These are phyloP conservation scores for Marmota flaviventris DNA, from an alignment of 2,113 vertebrate genomes.

Conservation along the genomic window DNA sequence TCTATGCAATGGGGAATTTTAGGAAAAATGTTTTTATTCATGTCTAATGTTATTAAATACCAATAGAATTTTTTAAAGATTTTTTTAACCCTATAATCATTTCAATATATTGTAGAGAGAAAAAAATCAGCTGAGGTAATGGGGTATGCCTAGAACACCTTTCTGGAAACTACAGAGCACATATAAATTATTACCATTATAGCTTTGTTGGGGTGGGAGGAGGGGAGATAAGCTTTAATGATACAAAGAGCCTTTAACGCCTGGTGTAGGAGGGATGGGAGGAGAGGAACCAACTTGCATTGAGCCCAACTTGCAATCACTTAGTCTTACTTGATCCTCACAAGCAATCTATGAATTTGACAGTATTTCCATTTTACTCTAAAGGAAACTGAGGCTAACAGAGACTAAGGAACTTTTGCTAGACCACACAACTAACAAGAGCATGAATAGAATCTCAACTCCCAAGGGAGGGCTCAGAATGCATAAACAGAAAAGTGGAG, in stretches of 20 bases:
- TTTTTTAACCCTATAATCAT: not conserved
- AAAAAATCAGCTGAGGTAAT: conserved; percentile 8
- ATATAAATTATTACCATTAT: not conserved
- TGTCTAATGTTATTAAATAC: conserved; percentile 17
- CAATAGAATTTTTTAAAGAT: not conserved
- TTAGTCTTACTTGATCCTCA: not conserved
- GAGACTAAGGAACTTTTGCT: not conserved
- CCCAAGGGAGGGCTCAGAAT: not conserved
- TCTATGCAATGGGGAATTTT: not conserved
- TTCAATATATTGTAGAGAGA: not conserved
- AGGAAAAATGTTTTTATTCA: not conserved
- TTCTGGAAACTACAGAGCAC: not conserved
- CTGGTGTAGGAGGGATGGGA: not conserved
- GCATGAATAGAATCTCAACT: not conserved
- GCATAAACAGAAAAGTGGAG: not conserved
- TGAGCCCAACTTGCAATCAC: not conserved
- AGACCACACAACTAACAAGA: not conserved
- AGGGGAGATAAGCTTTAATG: not conserved
- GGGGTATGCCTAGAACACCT: not conserved
- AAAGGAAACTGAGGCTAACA: conserved; percentile 1
- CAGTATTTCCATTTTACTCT: not conserved
- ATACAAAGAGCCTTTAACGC: not conserved
- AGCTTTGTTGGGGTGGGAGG: not conserved
- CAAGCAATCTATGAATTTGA: not conserved
- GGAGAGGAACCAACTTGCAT: not conserved